A percentile compares a stretch with the other conserved stretches of the same genome.
Conservation (phyloP, 2,113 vertebrate genomes). For the Tamias sibiricus region DNA sequence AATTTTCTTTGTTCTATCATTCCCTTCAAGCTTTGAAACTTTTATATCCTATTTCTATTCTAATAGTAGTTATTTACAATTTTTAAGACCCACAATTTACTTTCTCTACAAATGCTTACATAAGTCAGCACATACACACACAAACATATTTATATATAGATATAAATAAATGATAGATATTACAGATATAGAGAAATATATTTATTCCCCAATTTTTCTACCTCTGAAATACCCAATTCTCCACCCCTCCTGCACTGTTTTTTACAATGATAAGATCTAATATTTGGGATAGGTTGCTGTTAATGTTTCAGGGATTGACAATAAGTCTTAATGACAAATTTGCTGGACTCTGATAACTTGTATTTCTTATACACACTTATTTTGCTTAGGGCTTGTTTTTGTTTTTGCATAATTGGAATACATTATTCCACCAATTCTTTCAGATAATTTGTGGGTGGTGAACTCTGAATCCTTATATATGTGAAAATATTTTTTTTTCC, state of each 20-base stretch:
- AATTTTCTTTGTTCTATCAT: not conserved
- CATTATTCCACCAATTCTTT: not conserved
- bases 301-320: not conserved
- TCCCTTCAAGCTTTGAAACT: not conserved
- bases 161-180: not conserved
- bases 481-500: no score
- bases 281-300: not conserved
- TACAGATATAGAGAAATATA: not conserved
- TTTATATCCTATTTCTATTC: not conserved
- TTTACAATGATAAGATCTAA: not conserved
- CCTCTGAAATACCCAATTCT: not conserved
- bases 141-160: rapidly evolving
- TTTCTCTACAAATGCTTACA: not conserved
- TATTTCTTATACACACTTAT: not conserved
- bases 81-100: not conserved
- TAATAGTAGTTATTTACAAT: not conserved
- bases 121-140: not conserved
- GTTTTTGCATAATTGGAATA: not conserved
- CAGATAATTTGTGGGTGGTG: constrained; percentile 5
- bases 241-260: not conserved
- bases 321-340: not conserved
- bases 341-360: not conserved
- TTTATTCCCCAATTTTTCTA: not conserved
- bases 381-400: not conserved
- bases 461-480: not conserved